Evolutionary conservation across 2,113 vertebrate species (phyloP), one percentile per base, ranked within the genome.

Genomic region (Talpa occidentalis): DNA sequence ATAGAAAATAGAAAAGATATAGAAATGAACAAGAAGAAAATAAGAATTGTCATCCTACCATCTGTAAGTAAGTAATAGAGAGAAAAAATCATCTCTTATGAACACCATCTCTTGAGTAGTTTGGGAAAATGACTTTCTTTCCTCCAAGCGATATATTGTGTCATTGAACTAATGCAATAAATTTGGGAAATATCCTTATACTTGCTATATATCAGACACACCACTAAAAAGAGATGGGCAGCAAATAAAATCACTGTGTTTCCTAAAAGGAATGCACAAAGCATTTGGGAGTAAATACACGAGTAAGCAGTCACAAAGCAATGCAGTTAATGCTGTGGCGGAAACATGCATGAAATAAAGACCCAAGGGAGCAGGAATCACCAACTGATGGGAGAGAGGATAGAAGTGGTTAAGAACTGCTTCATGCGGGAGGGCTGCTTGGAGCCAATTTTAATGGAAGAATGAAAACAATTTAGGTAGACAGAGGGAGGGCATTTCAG

Each of bases 21-120:
- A 76, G 70, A 30, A 32, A 69, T 80, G 54, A 83, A 83, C 70
- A 78, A 92, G 37, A 64, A 56, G 79, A 91, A 87, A 88, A 59
- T 44, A 40, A 77, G 22, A 82, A 73, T 24, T 70, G 67, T 40
- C 30, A 83, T 44, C 2, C 30, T 78, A 32, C 62, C 42, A 44
- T 32, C 10, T 7, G 74, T 42, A 6, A 37, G 74, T 42, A 6
- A 37, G 28, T 28, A 83, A 17, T 4, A 72, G 28, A 66, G 30
- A 42, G 56, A 88, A 92, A 24, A 78, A 74, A 69, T 42, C 2
- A 47, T 59, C 32, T 95, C 47, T 92, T 56, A 54, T 11, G 12
- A 49, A n/a, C 42, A 52, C 21, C 52, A 54, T 24, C 56, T 17
- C 24, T 59, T 69, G 14, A 66, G 16, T 37, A 40, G 32, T 56